Evolutionary conservation across 1,140 invertebrate genomes (phyloP).

Genomic region (Danaus melanippus): DNA sequence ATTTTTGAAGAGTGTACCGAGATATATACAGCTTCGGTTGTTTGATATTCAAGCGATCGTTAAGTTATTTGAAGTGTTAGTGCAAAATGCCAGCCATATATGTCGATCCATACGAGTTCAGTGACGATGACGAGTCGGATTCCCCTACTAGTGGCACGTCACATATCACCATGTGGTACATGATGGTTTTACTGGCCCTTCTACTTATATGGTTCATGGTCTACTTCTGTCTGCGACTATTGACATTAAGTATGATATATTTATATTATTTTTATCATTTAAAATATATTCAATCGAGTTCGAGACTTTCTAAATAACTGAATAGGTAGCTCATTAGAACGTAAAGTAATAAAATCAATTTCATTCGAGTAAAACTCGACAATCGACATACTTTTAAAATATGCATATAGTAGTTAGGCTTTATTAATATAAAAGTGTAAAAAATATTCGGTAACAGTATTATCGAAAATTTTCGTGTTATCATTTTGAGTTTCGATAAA

Average conservation of each 20-base stretch:
- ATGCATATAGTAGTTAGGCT: no score
- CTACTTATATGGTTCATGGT: constrained; percentile 46
- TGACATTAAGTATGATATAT: constrained; percentile 38
- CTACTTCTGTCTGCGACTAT: constrained; percentile 46
- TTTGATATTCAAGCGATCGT: constrained; percentile 18
- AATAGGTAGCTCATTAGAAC: no score
- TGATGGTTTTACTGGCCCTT: constrained; percentile 43
- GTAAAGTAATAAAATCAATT: no score
- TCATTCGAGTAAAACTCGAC: no score
- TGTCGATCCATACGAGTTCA: constrained; percentile 15
- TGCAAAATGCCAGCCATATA: constrained; percentile 32
- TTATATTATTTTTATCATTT: constrained; percentile 7
- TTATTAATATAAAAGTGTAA: no score
- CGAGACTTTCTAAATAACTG: no score
- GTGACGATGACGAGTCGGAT: constrained; percentile 18
- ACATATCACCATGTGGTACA: constrained; percentile 42
- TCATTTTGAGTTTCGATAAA: no score
- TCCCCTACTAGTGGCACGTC: constrained; percentile 25
- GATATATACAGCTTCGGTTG: constrained; percentile 1
- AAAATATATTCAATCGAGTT: neutral
- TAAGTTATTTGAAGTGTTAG: constrained; percentile 6
- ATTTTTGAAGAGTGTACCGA: constrained; percentile 36
- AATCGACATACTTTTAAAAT: no score
- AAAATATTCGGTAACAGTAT: no score
- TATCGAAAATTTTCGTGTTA: no score